Evolutionary conservation across 2,888 invertebrate species (phyloP), one percentile per base, ranked within the genome.

Genomic region (Papilio elwesi): DNA sequence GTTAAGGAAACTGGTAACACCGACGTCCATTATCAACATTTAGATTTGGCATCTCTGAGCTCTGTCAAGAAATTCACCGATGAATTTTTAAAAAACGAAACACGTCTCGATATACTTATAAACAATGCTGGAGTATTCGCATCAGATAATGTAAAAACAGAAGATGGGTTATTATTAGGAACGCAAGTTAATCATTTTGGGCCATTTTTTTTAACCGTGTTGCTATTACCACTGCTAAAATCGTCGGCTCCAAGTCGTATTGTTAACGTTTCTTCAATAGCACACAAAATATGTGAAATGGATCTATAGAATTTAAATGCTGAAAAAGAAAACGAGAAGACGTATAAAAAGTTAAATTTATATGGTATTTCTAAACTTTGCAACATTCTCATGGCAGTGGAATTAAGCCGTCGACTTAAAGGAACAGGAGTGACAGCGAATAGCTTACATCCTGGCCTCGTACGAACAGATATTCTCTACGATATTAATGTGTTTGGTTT

Each of bases 391-490:
- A 97, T 96, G 82, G 36, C 96, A 0, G 85, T 94, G 48, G 97
- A 97, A 87, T 87, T 97, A 75, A 95, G 96, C 4, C 93, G 94
- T 70, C 94, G 95, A 70, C 86, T 97, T 68, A 94, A 96, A 82
- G 96, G 95, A 6, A 95, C 96, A 2, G 95, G 95, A 26, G 95
- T 97, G 0, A 97, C 97, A 0, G 96, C 95, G 0, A 97, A 97
- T 84, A 96, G 96, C 80, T 90, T 98, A 70, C 97, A 98, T 90
- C 98, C 98, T 0, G 98, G 98, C 43, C 93, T 96, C 88, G 96
- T 97, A 55, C 95, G 95, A 79, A 96, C 96, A 0, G 79, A 84
- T 10, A 81, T 97, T 57, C 95, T 96, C 95, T 90, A 95, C 67
- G 95, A 95, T 12, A 57, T 80, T 16, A 76, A 83, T 68, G 51